A percentile compares a stretch with the other conserved stretches of the same genome.
Conservation (phyloP, 1,140 invertebrate genomes). For the Galendromus occidentalis region DNA sequence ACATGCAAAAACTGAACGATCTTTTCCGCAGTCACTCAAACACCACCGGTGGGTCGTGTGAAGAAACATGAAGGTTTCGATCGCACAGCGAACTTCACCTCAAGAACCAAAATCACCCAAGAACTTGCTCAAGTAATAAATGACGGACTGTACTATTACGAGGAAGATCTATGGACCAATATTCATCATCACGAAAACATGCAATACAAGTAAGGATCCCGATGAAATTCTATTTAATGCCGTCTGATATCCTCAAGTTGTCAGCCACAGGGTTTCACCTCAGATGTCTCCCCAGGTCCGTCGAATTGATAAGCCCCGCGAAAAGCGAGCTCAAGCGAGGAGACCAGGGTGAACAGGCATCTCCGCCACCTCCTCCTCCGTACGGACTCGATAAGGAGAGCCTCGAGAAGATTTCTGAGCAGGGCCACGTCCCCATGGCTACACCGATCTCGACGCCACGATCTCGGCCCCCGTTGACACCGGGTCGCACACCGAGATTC, state of each 20-base stretch:
- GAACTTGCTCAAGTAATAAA: conserved; percentile 83
- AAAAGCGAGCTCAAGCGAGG: conserved; percentile 54
- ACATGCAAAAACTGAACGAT: conserved; percentile 27
- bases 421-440: conserved; percentile 17
- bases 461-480: conserved; percentile 11
- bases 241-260: background rate
- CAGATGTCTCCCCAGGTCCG: conserved; percentile 59
- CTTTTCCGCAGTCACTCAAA: conserved; percentile 18
- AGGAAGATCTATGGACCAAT: conserved; percentile 59
- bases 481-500: conserved; percentile 20
- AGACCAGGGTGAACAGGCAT: conserved; percentile 24
- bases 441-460: conserved; percentile 12
- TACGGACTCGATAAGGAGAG: conserved; percentile 2
- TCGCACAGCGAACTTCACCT: conserved; percentile 60
- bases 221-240: background rate
- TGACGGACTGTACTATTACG: conserved; percentile 81
- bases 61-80: conserved; percentile 67
- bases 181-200: conserved; percentile 5
- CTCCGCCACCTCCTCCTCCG: conserved; percentile 49
- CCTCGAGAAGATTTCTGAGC: conserved; percentile 13
- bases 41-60: conserved; percentile 11
- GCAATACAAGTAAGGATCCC: conserved; percentile 9
- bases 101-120: conserved; percentile 71
- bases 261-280: background rate
- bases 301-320: conserved; percentile 72